Evolutionary conservation across 2,888 invertebrate genomes (phyloP), one percentile per base, ranked within the genome.

Genomic region (Conchocele bisecta): DNA sequence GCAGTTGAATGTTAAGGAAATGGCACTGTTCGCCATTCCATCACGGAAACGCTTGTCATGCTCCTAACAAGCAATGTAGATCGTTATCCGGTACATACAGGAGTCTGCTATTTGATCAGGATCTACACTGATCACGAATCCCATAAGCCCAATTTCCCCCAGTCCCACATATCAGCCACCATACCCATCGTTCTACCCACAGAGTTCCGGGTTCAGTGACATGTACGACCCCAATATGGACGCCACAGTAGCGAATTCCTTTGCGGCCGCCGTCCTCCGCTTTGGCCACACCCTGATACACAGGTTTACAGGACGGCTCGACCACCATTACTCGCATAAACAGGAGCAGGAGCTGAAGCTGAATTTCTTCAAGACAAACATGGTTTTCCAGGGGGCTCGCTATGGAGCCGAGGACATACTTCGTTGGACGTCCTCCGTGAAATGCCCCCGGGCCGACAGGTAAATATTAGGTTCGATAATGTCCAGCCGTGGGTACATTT

Each of bases 281-380:
- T 90, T 99, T 89, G 99, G 99, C 0, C 99, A 99, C 91, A 95
- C 98, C 0, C 92, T 99, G 65, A 98, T 99, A 63, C 98, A 98
- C 90, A 17, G 48, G 7, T 17, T 33, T 11, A 35, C 65, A 31
- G 46, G 41, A 2, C 20, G 37, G 22, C 26, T 66, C 7, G 31
- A 22, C 2, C 28, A 29, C 11, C 7, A 58, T 15, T 46, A 46
- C 17, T 33, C n/a, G 6, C 31, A 26, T 13, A 29, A 20, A 7
- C n/a, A 13, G 5, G 11, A 26, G 7, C 17, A 56, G 13, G 93
- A 95, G 3, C 92, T 98, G 6, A 95, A 97, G 56, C 94, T 97
- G 90, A 97, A 98, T 0, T 98, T 99, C 92, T 98, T 98, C 91
- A 94, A 98, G 0, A 98, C 98, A 0, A 97, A 97, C 95, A 92